Base-by-base conservation (phyloP, 2,113 vertebrate genomes). In the Oenanthe melanoleuca region DNA sequence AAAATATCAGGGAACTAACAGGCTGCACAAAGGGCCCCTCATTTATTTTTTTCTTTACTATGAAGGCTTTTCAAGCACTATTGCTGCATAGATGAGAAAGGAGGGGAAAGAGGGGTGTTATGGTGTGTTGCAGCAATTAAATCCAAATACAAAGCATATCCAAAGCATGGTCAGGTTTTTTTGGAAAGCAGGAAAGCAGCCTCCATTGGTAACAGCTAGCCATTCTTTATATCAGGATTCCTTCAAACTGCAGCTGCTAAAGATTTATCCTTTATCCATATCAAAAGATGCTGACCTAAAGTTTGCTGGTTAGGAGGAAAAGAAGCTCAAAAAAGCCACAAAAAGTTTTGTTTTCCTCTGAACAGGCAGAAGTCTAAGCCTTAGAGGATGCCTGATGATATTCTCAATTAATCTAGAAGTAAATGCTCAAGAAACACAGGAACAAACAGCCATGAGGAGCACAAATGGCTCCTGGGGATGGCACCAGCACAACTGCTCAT, bases 401-500 rank as follows among this genome's bases (percentile, higher is more conserved):
- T 21, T 29, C 90, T 72, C 31, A 49, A 40, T 73, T 60, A 55
- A 65, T 71, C 57, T 61, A 56, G 19, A 88, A 64, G 17, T 14
- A 61, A 90, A 80, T 14, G 47, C 26, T 65, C 18, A 55, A 50
- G 42, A 57, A 77, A 75, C 4, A 60, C 3, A 89, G 61, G 63
- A 74, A 59, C n/a, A 77, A 65, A 61, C 6, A 73, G 50, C 50
- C 47, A 14, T 0, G 15, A 33, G 4, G 42, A 84, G 64, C 85
- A 60, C 40, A 61, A 65, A 65, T 0, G 14, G 26, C 26, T 28
- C 1, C 0, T 13, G 12, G 25, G 53, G 45, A 29, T 8, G 33
- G 80, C 45, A 29, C 5, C 71, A 50, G 33, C 25, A 72, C 80
- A 70, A 24, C 64, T 38, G 53, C 42, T 81, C 8, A 3, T 66